These are phyloP conservation scores for Epistrophella euchroma DNA, from an alignment of 2,888 invertebrate genomes.

Conservation along the genomic window DNA sequence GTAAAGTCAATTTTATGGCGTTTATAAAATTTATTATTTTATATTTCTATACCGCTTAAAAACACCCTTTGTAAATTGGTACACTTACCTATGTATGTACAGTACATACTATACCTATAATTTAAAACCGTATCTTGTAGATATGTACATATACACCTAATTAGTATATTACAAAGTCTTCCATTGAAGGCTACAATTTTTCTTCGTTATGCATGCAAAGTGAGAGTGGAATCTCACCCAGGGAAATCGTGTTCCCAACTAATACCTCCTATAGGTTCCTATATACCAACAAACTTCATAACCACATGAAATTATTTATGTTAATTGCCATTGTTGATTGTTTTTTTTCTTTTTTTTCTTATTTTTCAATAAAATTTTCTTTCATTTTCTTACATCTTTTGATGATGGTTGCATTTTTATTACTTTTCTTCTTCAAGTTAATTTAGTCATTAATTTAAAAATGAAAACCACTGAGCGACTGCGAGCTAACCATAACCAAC, in stretches of 20 bases:
- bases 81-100: too few relatives aligned
- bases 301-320: slow-evolving; percentile 59
- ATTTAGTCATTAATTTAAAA: slow-evolving; percentile 60
- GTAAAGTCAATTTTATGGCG: too few relatives aligned
- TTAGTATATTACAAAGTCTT: background rate
- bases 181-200: slow-evolving; percentile 1
- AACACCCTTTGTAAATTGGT: too few relatives aligned
- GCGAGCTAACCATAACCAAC: background rate
- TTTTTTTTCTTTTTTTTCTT: background rate
- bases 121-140: background rate
- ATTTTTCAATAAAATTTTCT: slow-evolving; percentile 22
- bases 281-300: slow-evolving; percentile 32
- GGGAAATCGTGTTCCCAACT: background rate
- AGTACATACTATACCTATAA: background rate
- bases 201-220: slow-evolving; percentile 55
- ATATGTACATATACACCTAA: background rate
- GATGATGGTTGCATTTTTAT: slow-evolving; percentile 1
- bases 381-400: slow-evolving; percentile 5
- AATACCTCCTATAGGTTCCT: background rate
- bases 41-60: too few relatives aligned
- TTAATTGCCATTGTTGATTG: slow-evolving; percentile 55
- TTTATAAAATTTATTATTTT: too few relatives aligned
- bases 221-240: slow-evolving; percentile 55
- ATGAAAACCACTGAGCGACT: slow-evolving; percentile 48
- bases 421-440: slow-evolving; percentile 40